A percentile compares a stretch with the other conserved stretches of the same genome.
Conservation (phyloP, 2,113 vertebrate genomes). For the Phyllopteryx taeniolatus region DNA sequence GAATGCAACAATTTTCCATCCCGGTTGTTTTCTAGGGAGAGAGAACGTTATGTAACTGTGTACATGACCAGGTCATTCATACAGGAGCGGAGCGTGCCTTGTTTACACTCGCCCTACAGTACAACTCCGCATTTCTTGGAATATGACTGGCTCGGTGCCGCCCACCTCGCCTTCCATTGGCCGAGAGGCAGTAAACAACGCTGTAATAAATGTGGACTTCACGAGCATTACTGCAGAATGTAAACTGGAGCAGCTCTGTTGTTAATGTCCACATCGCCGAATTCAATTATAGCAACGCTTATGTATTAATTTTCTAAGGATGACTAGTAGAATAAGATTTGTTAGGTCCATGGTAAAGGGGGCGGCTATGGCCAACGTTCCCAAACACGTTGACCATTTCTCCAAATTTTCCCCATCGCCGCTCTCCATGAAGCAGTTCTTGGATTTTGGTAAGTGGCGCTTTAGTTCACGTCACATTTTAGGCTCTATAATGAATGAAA, state of each 20-base stretch:
- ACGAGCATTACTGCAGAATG: neutral
- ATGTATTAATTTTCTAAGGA: neutral
- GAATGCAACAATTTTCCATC: neutral
- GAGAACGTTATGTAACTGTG: conserved; percentile 5
- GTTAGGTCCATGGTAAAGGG: conserved; percentile 83
- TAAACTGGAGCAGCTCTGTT: neutral
- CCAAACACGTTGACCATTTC: conserved; percentile 92
- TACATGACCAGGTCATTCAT: neutral
- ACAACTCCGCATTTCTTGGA: neutral
- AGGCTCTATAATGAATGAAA: neutral
- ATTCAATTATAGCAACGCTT: neutral
- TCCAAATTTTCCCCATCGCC: conserved; percentile 96
- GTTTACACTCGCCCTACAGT: conserved; percentile 18
- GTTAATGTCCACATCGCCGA: neutral
- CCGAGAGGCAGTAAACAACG: neutral
- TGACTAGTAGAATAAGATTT: conserved; percentile 43
- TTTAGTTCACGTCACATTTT: neutral
- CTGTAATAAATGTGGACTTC: neutral
- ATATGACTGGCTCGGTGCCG: neutral
- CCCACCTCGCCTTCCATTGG: conserved; percentile 26
- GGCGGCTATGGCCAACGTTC: conserved; percentile 78
- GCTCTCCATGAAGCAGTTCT: conserved; percentile 96
- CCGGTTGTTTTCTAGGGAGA: conserved; percentile 12
- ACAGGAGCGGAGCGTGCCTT: neutral
- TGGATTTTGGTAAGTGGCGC: conserved; percentile 90